These are phyloP conservation scores for Myiagra hebetior DNA, from an alignment of 2,113 vertebrate genomes.

Conservation along the genomic window DNA sequence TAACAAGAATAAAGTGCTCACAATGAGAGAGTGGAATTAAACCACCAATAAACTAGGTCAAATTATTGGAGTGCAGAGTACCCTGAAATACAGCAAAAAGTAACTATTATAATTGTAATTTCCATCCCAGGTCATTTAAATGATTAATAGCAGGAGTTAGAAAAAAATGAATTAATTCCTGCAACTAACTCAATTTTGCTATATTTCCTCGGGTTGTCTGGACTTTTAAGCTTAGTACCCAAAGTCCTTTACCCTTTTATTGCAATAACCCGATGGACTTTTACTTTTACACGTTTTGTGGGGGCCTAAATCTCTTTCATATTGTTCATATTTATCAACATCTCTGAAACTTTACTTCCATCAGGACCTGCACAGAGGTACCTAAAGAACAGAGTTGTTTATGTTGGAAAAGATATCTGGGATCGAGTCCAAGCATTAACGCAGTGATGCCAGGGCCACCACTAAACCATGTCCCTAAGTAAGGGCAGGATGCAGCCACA, in stretches of 20 bases:
- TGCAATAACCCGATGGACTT: background rate
- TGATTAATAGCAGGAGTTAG: slow-evolving; percentile 23
- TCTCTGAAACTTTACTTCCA: background rate
- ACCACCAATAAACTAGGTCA: slow-evolving; percentile 3
- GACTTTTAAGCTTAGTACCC: background rate
- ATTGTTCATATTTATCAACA: background rate
- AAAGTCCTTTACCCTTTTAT: background rate
- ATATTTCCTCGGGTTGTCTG: slow-evolving; percentile 18
- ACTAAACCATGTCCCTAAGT: background rate
- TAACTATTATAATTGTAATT: background rate
- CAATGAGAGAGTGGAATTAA: background rate
- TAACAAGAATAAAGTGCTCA: background rate
- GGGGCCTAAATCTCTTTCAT: background rate
- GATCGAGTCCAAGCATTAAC: background rate
- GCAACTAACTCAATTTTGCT: slow-evolving; percentile 29
- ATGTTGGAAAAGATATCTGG: background rate
- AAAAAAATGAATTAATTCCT: slow-evolving; percentile 31
- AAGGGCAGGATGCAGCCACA: background rate
- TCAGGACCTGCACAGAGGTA: background rate
- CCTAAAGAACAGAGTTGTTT: background rate
- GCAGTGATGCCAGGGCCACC: background rate
- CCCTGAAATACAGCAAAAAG: background rate
- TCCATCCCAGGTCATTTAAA: slow-evolving; percentile 19
- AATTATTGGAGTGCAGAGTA: background rate
- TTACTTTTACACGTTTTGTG: background rate